A percentile compares a stretch with the other conserved stretches of the same genome.
phyloP scores from a whole-genome alignment of 1,140 invertebrate species.

The Anadara kagoshimensis region DNA sequence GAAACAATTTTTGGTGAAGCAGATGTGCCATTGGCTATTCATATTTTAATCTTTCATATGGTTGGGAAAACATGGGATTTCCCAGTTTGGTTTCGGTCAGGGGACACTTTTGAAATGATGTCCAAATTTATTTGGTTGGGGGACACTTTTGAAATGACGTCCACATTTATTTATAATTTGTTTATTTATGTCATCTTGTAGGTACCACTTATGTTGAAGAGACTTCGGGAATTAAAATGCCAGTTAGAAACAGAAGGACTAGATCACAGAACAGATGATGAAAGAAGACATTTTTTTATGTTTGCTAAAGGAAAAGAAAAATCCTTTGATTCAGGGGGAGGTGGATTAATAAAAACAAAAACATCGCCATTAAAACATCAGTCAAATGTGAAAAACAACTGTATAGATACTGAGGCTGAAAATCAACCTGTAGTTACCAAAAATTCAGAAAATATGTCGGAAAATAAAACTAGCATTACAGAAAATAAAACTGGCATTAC shows the following conservation, averaged over 20 bases:
- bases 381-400: neutral
- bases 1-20: no score
- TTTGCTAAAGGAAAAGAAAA: conserved; percentile 18
- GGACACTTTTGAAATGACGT: no score
- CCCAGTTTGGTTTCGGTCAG: no score
- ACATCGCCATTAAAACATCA: neutral
- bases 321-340: neutral
- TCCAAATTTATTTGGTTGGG: no score
- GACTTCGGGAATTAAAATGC: conserved; percentile 82
- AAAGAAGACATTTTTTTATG: conserved; percentile 42
- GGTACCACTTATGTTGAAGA: conserved; percentile 88
- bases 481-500: neutral
- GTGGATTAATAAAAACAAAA: neutral
- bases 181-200: conserved; percentile 34
- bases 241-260: conserved; percentile 70
- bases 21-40: no score
- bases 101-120: no score
- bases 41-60: no score
- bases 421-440: neutral
- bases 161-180: neutral
- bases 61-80: no score
- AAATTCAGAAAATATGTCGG: neutral
- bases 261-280: conserved; percentile 39
- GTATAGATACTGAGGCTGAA: neutral
- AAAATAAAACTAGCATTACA: neutral